Evolutionary conservation across 2,797 vertebrate species (phyloP), one percentile per base, ranked within the genome.

Genomic region (Falco concolor): DNA sequence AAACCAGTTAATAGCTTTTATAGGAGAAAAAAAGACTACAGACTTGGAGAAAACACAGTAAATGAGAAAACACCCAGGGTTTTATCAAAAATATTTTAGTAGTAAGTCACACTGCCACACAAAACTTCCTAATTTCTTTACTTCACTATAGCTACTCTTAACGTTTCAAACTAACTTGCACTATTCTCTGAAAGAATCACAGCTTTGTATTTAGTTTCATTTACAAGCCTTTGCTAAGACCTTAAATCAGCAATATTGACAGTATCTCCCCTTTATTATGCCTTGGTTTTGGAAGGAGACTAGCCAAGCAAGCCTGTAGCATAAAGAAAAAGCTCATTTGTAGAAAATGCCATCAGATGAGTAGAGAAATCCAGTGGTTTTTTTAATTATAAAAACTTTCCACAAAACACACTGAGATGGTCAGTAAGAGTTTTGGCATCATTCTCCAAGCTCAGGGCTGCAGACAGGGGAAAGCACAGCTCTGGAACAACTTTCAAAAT

Each of bases 381-480:
- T 84, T 88, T 77, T 67, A 87, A 85, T 95, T 93, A 82, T 1
- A 90, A 77, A 89, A 56, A 38, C 42, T 67, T 90, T 77, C 80
- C 97, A 82, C 70, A 93, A 91, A 97, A 86, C 57, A 93, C 25
- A 84, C 25, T 69, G 42, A 95, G 77, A 87, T 42, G 52, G 96
- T 90, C 91, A 84, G 77, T 74, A 77, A 42, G 70, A 90, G 79
- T 93, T 95, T 56, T 83, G 91, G 94, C 63, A 68, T 65, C 16
- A 3, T 76, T 25, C 61, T 91, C 77, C 49, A 30, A 79, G 75
- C 87, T 74, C 38, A 92, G 30, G 84, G 76, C 49, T 30, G 47
- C 50, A 90, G 59, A 90, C 5, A 95, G 83, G 96, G 97, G 61
- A 95, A 96, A 97, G 72, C 47, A 88, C 42, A 95, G 85, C 38